Evolutionary conservation across 2,797 vertebrate genomes (phyloP).

Genomic region (Sphenopsis melanotis): DNA sequence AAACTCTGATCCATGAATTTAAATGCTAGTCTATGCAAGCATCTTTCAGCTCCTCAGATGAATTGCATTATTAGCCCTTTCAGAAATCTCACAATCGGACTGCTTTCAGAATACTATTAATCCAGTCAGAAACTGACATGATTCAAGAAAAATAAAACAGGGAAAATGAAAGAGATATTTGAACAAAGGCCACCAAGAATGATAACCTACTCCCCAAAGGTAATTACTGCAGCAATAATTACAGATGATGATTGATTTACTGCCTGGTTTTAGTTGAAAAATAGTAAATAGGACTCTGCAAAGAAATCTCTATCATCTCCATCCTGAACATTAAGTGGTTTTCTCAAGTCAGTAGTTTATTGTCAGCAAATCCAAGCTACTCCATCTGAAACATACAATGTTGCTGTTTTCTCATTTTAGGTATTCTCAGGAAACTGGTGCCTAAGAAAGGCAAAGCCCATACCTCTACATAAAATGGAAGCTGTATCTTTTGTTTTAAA

Average conservation of each 20-base stretch:
- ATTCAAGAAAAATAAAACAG: conserved; percentile 35
- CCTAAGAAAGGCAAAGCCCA: conserved; percentile 11
- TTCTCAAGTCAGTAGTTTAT: conserved; percentile 54
- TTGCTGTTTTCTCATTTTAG: conserved; percentile 32
- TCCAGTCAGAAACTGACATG: conserved; percentile 26
- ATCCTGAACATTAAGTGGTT: conserved; percentile 6
- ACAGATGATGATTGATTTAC: conserved; percentile 59
- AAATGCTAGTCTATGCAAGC: background rate
- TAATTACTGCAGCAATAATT: conserved; percentile 50
- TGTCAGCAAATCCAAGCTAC: conserved; percentile 41
- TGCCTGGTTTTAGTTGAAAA: conserved; percentile 49
- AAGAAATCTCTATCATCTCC: conserved; percentile 40
- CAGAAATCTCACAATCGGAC: background rate
- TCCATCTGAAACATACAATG: conserved; percentile 27
- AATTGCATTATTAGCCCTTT: conserved; percentile 25
- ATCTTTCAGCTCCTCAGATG: conserved; percentile 21
- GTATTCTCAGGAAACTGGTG: conserved; percentile 2
- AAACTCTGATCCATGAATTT: conserved; percentile 11
- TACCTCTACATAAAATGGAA: conserved; percentile 62
- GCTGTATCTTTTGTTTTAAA: conserved; percentile 53
- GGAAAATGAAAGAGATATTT: conserved; percentile 16
- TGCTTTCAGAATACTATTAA: conserved; percentile 33
- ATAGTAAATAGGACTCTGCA: conserved; percentile 47
- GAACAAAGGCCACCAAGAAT: conserved; percentile 57
- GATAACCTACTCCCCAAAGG: conserved; percentile 50